phyloP scores from a whole-genome alignment of 1,140 invertebrate genomes.

The Meloidogyne exigua region DNA sequence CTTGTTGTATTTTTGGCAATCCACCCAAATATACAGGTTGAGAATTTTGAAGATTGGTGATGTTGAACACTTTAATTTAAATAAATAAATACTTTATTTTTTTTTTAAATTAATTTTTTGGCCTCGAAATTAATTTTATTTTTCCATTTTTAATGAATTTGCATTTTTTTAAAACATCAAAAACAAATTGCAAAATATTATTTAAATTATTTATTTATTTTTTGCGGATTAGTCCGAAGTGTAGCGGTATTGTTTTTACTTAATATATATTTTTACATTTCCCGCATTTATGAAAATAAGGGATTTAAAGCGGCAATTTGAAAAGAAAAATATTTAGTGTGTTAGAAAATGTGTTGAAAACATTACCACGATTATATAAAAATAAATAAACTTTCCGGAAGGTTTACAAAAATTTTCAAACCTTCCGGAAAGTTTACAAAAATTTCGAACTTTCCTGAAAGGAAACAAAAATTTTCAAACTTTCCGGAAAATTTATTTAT shows the following conservation, averaged over 20 bases:
- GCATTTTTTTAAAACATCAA: background rate
- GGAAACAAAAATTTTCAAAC: no score
- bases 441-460: background rate
- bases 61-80: background rate
- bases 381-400: no score
- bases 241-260: background rate
- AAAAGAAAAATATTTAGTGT: background rate
- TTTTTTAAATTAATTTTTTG: no score
- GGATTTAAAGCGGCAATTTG: background rate
- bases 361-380: no score
- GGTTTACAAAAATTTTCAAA: no score
- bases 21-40: constrained; percentile 17
- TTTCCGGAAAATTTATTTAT: background rate
- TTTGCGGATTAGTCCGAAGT: background rate
- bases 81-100: no score
- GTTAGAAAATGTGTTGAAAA: no score
- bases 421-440: background rate
- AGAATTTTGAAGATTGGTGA: constrained; percentile 24
- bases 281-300: constrained; percentile 2
- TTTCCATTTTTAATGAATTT: no score
- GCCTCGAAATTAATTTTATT: no score
- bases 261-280: background rate
- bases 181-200: background rate
- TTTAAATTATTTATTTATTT: background rate
- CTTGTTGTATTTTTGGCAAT: constrained; percentile 23